Percentiles rank a stretch among this genome's conserved stretches.
Evolutionary conservation across 2,888 invertebrate genomes (phyloP).

Genomic region (Thumatha senex): DNA sequence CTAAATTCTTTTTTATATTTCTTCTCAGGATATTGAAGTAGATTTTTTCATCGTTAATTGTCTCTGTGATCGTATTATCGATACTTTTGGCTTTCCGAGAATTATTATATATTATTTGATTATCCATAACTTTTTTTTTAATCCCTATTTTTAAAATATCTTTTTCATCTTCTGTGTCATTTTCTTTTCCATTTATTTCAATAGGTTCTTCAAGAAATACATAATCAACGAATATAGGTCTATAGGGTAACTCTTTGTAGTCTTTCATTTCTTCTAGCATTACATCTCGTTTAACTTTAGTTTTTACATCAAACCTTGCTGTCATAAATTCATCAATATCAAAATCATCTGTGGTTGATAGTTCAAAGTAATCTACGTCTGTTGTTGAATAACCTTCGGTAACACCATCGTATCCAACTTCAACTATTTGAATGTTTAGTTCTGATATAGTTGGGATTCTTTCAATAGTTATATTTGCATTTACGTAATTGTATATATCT

Average conservation of each 20-base stretch:
- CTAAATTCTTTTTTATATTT: background rate
- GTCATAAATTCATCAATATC: conserved; percentile 49
- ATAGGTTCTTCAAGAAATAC: conserved; percentile 51
- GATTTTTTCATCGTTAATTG: background rate
- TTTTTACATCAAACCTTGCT: conserved; percentile 41
- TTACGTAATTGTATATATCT: conserved; percentile 68
- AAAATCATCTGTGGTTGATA: conserved; percentile 40
- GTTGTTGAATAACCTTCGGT: conserved; percentile 55
- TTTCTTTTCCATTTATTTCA: conserved; percentile 6
- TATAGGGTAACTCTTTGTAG: conserved; percentile 31
- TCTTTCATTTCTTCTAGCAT: conserved; percentile 30
- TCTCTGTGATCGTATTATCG: background rate
- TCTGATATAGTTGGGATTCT: conserved; percentile 69
- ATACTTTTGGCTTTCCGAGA: background rate
- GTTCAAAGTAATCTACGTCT: conserved; percentile 43
- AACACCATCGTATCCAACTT: conserved; percentile 35
- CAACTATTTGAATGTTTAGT: conserved; percentile 48
- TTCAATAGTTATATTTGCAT: conserved; percentile 71
- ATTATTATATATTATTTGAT: background rate
- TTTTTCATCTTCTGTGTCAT: background rate
- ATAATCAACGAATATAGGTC: conserved; percentile 52
- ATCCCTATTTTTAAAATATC: conserved; percentile 7
- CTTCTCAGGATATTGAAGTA: background rate
- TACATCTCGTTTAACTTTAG: conserved; percentile 38
- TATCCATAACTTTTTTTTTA: conserved; percentile 9